These are phyloP conservation scores for Cybosia mesomella DNA, from an alignment of 2,888 invertebrate genomes.

Conservation along the genomic window DNA sequence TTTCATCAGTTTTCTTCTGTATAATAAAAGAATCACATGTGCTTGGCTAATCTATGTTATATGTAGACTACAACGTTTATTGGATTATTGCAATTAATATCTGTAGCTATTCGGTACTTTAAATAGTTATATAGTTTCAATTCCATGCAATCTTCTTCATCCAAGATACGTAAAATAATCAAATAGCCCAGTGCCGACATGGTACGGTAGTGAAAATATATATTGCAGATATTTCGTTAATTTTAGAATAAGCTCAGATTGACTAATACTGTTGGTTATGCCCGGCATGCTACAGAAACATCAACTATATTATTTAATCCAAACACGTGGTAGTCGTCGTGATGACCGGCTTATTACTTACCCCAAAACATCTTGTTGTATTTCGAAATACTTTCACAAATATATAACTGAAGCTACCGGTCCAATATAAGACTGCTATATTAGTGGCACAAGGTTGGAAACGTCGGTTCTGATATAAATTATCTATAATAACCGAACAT, in stretches of 20 bases:
- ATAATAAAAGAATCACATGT: slow-evolving; percentile 26
- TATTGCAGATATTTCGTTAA: not conserved
- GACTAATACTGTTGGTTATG: not conserved
- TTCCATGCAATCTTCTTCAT: not conserved
- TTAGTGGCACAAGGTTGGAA: slow-evolving; percentile 22
- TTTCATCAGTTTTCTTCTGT: not conserved
- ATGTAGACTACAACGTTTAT: too few relatives aligned
- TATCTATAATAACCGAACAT: slow-evolving; percentile 31
- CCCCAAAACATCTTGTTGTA: slow-evolving; percentile 82
- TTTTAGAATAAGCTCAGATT: not conserved
- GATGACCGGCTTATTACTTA: slow-evolving; percentile 64
- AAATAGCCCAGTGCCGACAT: not conserved
- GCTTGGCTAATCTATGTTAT: slow-evolving; percentile 5
- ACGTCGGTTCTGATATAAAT: slow-evolving; percentile 9
- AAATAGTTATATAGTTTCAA: not conserved
- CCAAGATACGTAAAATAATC: not conserved
- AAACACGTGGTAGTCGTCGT: slow-evolving; percentile 78
- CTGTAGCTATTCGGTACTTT: not conserved
- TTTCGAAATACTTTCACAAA: slow-evolving; percentile 30
- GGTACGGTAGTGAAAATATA: not conserved
- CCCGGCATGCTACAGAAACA: not conserved
- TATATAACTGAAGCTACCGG: slow-evolving; percentile 20
- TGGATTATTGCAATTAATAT: not conserved
- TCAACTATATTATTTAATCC: slow-evolving; percentile 12
- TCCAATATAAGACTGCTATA: slow-evolving; percentile 21